A percentile compares a stretch with the other conserved stretches of the same genome.
These are phyloP conservation scores for Cacoxenus indagator DNA, from an alignment of 2,888 invertebrate genomes.

Conservation along the genomic window DNA sequence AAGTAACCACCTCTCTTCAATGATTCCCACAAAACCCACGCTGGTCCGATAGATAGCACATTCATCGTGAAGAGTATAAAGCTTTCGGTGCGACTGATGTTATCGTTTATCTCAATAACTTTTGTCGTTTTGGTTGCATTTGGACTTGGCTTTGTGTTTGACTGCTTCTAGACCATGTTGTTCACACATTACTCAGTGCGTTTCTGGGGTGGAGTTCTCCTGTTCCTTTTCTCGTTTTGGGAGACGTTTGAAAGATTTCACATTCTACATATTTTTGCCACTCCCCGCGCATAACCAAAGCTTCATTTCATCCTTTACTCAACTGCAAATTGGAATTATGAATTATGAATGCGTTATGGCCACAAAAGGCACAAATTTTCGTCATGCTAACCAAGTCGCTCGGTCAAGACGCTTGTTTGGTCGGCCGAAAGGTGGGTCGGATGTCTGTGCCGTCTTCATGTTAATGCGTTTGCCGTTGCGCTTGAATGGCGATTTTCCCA, in stretches of 20 bases:
- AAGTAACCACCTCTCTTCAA: too few relatives aligned
- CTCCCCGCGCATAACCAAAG: conserved; percentile 1
- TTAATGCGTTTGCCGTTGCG: conserved; percentile 61
- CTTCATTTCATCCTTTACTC: conserved; percentile 29
- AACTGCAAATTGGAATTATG: conserved; percentile 67
- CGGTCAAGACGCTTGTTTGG: conserved; percentile 6
- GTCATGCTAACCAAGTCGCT: conserved; percentile 49
- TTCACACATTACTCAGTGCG: conserved; percentile 57
- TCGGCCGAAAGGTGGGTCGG: conserved; percentile 26
- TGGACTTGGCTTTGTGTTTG: conserved; percentile 53
- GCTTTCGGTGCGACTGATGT: too few relatives aligned
- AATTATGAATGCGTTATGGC: conserved; percentile 63
- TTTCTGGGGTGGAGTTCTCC: conserved; percentile 23
- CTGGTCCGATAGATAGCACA: too few relatives aligned
- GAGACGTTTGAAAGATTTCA: conserved; percentile 35
- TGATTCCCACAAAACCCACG: too few relatives aligned
- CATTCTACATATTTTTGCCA: background rate
- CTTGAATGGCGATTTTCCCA: conserved; percentile 60
- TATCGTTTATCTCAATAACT: too few relatives aligned
- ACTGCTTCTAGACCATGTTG: conserved; percentile 50
- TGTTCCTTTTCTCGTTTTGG: conserved; percentile 40
- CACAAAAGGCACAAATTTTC: conserved; percentile 28
- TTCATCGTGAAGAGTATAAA: too few relatives aligned
- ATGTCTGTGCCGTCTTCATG: conserved; percentile 44
- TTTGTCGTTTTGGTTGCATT: too few relatives aligned